Conservation (phyloP, 1,140 invertebrate species). For the Apis dorsata region DNA sequence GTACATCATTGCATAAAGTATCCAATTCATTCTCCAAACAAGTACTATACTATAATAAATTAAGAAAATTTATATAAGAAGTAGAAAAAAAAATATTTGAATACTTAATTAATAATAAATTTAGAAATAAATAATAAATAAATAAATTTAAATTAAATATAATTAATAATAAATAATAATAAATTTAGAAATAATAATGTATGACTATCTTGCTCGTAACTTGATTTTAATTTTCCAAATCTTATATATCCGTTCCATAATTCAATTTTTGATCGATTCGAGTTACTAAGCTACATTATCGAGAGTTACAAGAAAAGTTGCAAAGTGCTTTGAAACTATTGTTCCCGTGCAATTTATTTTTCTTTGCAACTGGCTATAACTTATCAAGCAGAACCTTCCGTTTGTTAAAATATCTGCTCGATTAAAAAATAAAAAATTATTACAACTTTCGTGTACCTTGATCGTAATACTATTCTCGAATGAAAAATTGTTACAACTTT, state of each 20-base stretch:
- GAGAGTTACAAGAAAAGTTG: slow-evolving; percentile 20
- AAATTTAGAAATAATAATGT: no score
- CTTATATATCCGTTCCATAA: not conserved
- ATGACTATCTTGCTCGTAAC: not conserved
- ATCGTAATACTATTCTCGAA: no score
- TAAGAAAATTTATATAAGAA: not conserved
- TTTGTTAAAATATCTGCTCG: not conserved
- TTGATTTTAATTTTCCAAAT: slow-evolving; percentile 29
- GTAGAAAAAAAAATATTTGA: not conserved
- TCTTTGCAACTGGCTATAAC: not conserved
- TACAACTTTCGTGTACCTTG: no score
- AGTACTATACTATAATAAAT: not conserved
- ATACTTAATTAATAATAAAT: no score
- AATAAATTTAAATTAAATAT: no score
- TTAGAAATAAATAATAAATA: no score
- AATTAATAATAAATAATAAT: no score
- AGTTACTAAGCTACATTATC: slow-evolving; percentile 15
- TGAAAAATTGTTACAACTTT: no score
- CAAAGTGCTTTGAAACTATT: slow-evolving; percentile 22
- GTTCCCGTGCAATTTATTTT: not conserved
- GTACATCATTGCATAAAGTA: not conserved
- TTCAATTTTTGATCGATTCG: slow-evolving; percentile 35
- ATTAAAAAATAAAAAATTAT: not conserved
- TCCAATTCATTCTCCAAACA: not conserved
- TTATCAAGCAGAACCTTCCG: not conserved